Evolutionary conservation across 2,113 vertebrate genomes (phyloP).

Genomic region (Melanocharis versteri): DNA sequence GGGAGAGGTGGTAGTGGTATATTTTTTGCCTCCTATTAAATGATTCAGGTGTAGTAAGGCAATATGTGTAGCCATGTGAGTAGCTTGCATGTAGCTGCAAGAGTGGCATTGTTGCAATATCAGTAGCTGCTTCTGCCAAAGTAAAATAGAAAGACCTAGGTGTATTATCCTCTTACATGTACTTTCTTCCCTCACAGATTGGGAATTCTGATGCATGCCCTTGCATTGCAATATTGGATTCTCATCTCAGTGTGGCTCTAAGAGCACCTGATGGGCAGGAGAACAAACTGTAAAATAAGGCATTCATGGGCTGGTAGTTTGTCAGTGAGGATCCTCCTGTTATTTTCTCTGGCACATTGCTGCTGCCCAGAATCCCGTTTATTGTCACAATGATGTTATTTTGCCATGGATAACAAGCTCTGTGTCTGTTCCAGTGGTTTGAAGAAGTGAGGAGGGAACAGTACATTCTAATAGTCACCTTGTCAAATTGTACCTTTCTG

Average conservation of each 20-base stretch:
- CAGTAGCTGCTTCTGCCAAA: background rate
- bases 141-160: background rate
- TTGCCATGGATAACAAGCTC: background rate
- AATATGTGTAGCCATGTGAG: background rate
- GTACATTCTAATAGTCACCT: background rate
- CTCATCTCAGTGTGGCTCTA: background rate
- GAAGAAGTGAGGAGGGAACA: background rate
- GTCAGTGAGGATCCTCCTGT: background rate
- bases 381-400: background rate
- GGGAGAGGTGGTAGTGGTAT: background rate
- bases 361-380: background rate
- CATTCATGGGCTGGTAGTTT: accelerated
- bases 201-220: background rate
- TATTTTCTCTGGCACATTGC: background rate
- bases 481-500: background rate
- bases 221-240: background rate
- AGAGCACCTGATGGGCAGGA: background rate
- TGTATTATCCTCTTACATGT: background rate
- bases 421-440: background rate
- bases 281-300: background rate
- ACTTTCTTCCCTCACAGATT: background rate
- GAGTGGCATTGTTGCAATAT: background rate
- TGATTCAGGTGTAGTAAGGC: background rate
- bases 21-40: background rate
- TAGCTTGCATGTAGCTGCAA: background rate